Conservation (phyloP, 2,113 vertebrate genomes). For the Octodon degus region DNA sequence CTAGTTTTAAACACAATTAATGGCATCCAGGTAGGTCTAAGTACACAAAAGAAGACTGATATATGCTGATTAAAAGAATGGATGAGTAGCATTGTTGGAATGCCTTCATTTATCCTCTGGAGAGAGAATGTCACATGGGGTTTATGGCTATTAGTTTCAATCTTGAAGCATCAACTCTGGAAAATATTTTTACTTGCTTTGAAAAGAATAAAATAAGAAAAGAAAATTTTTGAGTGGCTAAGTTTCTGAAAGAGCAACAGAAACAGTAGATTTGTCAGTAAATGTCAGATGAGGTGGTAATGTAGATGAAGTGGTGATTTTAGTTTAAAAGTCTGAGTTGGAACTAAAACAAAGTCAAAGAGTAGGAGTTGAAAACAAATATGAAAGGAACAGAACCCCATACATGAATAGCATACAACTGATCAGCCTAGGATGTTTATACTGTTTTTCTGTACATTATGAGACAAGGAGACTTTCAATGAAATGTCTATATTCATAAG, state of each 20-base stretch:
- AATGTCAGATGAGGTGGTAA: background rate
- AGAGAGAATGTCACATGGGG: background rate
- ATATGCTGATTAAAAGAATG: background rate
- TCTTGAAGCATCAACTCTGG: background rate
- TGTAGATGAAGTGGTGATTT: conserved; percentile 24
- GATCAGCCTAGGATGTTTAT: background rate
- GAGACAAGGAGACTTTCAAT: background rate
- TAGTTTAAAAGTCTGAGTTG: background rate
- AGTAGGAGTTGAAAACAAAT: conserved; percentile 1
- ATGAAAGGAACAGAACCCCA: background rate
- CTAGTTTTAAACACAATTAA: background rate
- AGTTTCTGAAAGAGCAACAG: conserved; percentile 8
- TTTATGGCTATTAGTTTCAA: background rate
- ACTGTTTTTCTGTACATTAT: background rate
- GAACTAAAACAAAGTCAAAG: background rate
- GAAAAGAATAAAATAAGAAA: conserved; percentile 34
- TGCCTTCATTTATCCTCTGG: background rate
- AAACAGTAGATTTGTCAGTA: background rate
- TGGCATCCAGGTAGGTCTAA: background rate
- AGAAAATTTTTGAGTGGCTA: conserved; percentile 24
- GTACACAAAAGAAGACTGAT: background rate
- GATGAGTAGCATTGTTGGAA: background rate
- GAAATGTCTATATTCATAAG: background rate
- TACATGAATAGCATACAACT: background rate
- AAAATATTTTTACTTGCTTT: conserved; percentile 33